Percentiles rank a stretch among this genome's conserved stretches.
Conservation (phyloP, 2,797 vertebrate species). For the Sebastes aleutianus region DNA sequence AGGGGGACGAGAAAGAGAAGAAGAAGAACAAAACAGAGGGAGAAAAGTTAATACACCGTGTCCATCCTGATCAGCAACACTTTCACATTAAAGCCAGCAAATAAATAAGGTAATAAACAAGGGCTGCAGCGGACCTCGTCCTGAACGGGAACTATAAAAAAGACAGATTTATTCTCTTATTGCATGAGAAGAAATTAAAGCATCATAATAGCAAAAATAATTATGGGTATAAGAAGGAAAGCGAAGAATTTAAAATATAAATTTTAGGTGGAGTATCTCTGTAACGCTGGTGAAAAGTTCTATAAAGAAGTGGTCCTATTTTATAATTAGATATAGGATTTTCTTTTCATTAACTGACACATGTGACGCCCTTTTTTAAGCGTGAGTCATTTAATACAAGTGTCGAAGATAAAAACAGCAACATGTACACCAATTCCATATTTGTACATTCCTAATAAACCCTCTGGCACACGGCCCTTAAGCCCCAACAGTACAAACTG, state of each 20-base stretch:
- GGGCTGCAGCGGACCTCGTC: neutral
- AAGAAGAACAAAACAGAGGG: neutral
- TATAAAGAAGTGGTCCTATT: neutral
- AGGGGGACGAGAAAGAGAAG: too few species aligned
- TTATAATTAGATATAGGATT: neutral
- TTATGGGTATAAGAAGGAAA: neutral
- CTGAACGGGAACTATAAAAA: neutral
- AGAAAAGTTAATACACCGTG: neutral
- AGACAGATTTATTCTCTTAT: neutral
- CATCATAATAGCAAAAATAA: neutral
- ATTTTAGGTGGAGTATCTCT: neutral
- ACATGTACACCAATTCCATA: neutral
- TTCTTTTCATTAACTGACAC: neutral
- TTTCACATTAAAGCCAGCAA: neutral
- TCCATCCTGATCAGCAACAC: neutral
- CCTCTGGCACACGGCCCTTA: neutral
- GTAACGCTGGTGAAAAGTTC: neutral
- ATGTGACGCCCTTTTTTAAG: neutral
- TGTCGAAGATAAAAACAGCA: neutral
- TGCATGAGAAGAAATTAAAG: neutral
- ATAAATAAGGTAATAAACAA: constrained; percentile 8
- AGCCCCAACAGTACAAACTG: neutral
- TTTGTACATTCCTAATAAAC: neutral
- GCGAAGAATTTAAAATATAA: neutral
- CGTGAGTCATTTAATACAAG: neutral